These are phyloP conservation scores for Leptobrachium leishanense DNA, from an alignment of 2,113 vertebrate species.

Conservation along the genomic window DNA sequence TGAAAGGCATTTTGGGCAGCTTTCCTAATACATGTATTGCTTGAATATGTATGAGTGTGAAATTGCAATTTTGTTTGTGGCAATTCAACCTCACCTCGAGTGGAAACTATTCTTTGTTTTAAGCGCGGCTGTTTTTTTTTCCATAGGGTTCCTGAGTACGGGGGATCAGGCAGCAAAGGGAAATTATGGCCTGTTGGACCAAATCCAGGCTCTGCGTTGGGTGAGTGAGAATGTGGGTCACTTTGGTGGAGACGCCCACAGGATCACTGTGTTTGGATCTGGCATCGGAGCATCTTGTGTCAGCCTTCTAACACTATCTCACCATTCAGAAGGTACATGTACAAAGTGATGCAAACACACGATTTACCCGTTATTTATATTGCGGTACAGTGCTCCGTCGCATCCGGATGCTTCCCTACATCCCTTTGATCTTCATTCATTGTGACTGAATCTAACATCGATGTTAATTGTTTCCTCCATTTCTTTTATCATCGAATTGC, in stretches of 20 bases:
- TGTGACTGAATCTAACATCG: neutral
- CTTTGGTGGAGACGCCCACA: slow-evolving; percentile 94
- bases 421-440: neutral
- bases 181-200: slow-evolving; percentile 96
- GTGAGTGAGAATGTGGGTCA: slow-evolving; percentile 98
- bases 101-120: neutral
- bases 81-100: too few relatives aligned
- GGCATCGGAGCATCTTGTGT: slow-evolving; percentile 97
- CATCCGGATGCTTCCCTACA: too few relatives aligned
- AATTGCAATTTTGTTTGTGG: too few relatives aligned
- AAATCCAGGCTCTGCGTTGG: slow-evolving; percentile 97
- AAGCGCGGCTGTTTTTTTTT: neutral
- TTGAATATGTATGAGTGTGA: too few relatives aligned
- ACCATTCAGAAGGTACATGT: slow-evolving; percentile 95
- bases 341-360: neutral
- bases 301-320: slow-evolving; percentile 95
- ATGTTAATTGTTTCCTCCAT: neutral
- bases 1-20: too few relatives aligned
- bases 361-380: too few relatives aligned
- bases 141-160: slow-evolving; percentile 92
- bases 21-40: too few relatives aligned
- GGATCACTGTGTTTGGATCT: slow-evolving; percentile 96
- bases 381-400: too few relatives aligned
- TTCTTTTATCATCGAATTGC: slow-evolving; percentile 14
- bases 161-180: slow-evolving; percentile 98